phyloP scores from a whole-genome alignment of 2,797 vertebrate genomes.

The Muscicapa comitata region DNA sequence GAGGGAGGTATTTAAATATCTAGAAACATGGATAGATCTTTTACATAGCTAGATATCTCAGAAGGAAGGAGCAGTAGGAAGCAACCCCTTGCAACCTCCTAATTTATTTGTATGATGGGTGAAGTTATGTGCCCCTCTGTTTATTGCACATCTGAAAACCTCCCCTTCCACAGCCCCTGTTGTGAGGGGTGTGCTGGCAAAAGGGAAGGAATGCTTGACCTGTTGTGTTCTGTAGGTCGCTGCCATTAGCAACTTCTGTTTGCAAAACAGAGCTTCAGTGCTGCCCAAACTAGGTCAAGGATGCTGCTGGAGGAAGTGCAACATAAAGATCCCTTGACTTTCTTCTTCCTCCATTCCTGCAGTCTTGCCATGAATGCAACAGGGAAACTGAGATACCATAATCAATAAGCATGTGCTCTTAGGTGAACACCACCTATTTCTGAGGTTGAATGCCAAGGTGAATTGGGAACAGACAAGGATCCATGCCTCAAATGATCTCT shows the following conservation, averaged over 20 bases:
- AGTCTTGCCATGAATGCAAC: not conserved
- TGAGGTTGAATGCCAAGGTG: not conserved
- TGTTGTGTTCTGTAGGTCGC: not conserved
- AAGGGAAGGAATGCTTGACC: not conserved
- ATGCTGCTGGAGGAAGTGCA: not conserved
- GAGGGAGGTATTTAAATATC: not conserved
- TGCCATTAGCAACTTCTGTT: not conserved
- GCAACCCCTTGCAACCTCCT: not conserved
- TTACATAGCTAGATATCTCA: not conserved
- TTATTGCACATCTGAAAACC: not conserved
- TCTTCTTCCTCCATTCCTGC: not conserved
- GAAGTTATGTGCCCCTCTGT: not conserved
- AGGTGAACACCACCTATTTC: not conserved
- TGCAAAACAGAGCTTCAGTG: not conserved
- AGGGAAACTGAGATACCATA: not conserved
- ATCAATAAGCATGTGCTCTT: not conserved
- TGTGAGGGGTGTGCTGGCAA: not conserved
- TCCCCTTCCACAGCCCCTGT: not conserved
- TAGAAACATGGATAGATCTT: not conserved
- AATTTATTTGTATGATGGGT: not conserved
- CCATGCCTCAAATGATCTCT: not conserved
- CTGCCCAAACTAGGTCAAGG: not conserved
- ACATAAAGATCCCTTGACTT: not conserved
- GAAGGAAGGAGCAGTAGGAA: not conserved
- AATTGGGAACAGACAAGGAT: not conserved